These are phyloP conservation scores for Periplaneta americana DNA, from an alignment of 1,140 invertebrate genomes.

Conservation along the genomic window DNA sequence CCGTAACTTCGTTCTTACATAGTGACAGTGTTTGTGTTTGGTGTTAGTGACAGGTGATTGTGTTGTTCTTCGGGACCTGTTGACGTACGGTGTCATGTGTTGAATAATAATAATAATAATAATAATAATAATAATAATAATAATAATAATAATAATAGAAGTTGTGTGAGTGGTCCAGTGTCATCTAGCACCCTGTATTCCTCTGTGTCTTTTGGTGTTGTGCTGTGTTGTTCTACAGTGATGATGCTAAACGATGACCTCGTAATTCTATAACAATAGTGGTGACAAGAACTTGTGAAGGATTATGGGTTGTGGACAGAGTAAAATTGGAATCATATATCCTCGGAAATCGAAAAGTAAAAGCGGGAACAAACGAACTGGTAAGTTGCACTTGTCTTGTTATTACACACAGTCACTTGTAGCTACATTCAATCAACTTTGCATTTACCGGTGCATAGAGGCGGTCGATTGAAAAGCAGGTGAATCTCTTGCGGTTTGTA, in stretches of 20 bases:
- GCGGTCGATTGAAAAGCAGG: too few relatives aligned
- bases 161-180: background rate
- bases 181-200: background rate
- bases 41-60: too few relatives aligned
- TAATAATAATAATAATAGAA: too few relatives aligned
- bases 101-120: too few relatives aligned
- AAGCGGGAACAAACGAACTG: conserved; percentile 42
- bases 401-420: too few relatives aligned
- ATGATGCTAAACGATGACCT: background rate
- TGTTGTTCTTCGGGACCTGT: too few relatives aligned
- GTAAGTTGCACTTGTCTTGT: conserved; percentile 28
- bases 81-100: background rate
- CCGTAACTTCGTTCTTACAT: background rate
- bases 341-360: conserved; percentile 49
- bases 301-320: conserved; percentile 51
- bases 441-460: too few relatives aligned
- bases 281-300: background rate
- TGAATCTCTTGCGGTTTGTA: too few relatives aligned
- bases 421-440: too few relatives aligned
- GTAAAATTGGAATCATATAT: conserved; percentile 50
- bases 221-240: background rate
- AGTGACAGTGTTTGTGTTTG: background rate
- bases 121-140: too few relatives aligned
- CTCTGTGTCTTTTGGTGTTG: background rate
- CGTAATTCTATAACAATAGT: background rate